Base-by-base conservation (phyloP, 2,113 vertebrate genomes). In the Willisornis vidua region DNA sequence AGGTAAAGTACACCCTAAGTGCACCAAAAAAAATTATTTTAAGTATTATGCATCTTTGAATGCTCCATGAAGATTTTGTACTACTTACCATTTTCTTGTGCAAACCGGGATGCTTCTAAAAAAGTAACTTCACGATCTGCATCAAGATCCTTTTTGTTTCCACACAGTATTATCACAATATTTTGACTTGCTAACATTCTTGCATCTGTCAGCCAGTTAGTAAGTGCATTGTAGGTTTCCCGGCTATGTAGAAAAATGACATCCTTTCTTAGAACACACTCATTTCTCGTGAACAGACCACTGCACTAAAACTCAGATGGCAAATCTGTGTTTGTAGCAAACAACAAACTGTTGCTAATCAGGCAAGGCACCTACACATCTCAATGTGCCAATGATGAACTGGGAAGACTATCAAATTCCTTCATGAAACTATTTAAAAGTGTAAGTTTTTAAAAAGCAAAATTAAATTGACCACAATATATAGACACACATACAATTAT, bases 141-240 rank as follows among this genome's bases (percentile, higher is more conserved):
- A 62, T 98, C 98, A 73, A 98, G 97, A 96, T 98, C 98, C 90
- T 98, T 98, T 96, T 98, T 98, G 96, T 98, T 98, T 81, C 98
- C 98, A 16, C 98, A 98, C 39, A 98, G 97, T 74, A 98, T 98
- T 94, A 98, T 97, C 58, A 98, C 98, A 35, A 98, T 98, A 92
- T 97, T 98, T 96, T 98, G 98, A 81, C 98, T 98, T 45, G 98
- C 98, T 89, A 98, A 93, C 98, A 98, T 98, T 83, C 98, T 95
- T 92, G 98, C 98, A 96, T 98, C 98, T 17, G 98, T 98, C 95
- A 98, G 79, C 98, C 98, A 98, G 95, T 98, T 98, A 92, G 98
- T 98, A 96, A 98, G 98, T 12, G 98, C 98, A 91, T 98, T 98
- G 97, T 98, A 98, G 91, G 98, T 98, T 97, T 98, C 98, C 82